phyloP scores from a whole-genome alignment of 2,797 vertebrate genomes.

The Discoglossus pictus region DNA sequence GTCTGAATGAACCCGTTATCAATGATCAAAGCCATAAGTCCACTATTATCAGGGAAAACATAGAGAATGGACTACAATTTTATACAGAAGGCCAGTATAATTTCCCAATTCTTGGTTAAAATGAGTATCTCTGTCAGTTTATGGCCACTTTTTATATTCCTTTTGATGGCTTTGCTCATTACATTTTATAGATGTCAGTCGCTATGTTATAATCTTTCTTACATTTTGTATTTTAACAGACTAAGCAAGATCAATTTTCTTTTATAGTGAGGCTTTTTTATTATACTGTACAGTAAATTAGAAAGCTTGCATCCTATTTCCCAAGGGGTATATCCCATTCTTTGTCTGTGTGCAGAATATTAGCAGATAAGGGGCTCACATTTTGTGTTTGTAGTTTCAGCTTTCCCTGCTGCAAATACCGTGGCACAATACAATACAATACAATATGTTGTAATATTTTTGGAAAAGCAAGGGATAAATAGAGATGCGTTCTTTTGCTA shows the following conservation, averaged over 20 bases:
- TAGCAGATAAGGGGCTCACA: conserved; percentile 6
- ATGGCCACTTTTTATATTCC: conserved; percentile 15
- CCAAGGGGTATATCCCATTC: not conserved
- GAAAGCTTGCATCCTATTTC: conserved; percentile 8
- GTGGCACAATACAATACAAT: too few relatives aligned
- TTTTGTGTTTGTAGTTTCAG: too few relatives aligned
- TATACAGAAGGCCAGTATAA: not conserved
- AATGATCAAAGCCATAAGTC: too few relatives aligned
- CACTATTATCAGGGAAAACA: not conserved
- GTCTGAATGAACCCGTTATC: too few relatives aligned
- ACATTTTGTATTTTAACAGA: conserved; percentile 37
- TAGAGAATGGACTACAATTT: too few relatives aligned
- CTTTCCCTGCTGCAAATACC: too few relatives aligned
- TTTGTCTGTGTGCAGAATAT: conserved; percentile 20
- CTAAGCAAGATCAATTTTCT: conserved; percentile 36
- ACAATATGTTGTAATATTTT: too few relatives aligned
- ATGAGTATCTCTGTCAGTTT: conserved; percentile 5
- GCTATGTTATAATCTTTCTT: conserved; percentile 27
- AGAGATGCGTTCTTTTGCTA: too few relatives aligned
- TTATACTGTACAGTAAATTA: not conserved
- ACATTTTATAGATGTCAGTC: conserved; percentile 38
- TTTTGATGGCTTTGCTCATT: conserved; percentile 24
- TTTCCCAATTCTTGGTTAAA: conserved; percentile 13
- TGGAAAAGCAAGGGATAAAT: too few relatives aligned
- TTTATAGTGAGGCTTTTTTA: conserved; percentile 12